phyloP scores from a whole-genome alignment of 2,888 invertebrate species.

The Pocota personata region DNA sequence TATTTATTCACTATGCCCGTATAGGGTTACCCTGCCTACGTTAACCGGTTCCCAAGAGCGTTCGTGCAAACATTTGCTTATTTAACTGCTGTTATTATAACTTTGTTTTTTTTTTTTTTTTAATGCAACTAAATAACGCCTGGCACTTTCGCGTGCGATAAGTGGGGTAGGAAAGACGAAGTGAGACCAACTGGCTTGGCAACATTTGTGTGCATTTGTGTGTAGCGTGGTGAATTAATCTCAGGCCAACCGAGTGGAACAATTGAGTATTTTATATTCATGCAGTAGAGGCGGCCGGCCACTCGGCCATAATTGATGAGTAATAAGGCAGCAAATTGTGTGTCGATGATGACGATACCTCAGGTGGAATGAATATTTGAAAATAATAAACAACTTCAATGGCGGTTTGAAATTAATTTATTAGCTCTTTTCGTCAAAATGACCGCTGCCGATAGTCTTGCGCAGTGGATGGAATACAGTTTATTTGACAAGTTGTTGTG shows the following conservation, averaged over 20 bases:
- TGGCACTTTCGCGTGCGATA: constrained; percentile 26
- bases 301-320: constrained; percentile 44
- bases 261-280: constrained; percentile 32
- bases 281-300: neutral
- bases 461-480: neutral
- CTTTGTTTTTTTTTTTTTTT: constrained; percentile 12
- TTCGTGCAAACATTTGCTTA: constrained; percentile 47
- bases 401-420: neutral
- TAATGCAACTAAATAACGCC: constrained; percentile 43
- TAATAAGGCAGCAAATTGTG: constrained; percentile 45
- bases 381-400: constrained; percentile 8
- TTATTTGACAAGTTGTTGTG: neutral
- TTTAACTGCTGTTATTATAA: constrained; percentile 5
- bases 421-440: neutral
- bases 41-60: constrained; percentile 45
- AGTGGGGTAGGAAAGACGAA: neutral
- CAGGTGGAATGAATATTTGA: constrained; percentile 13
- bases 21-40: constrained; percentile 61
- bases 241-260: constrained; percentile 34
- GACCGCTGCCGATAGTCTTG: neutral
- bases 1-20: constrained; percentile 47
- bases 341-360: constrained; percentile 32
- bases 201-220: constrained; percentile 11
- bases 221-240: constrained; percentile 30
- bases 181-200: constrained; percentile 30